phyloP scores from a whole-genome alignment of 1,140 invertebrate species.

The Macrobrachium rosenbergii region DNA sequence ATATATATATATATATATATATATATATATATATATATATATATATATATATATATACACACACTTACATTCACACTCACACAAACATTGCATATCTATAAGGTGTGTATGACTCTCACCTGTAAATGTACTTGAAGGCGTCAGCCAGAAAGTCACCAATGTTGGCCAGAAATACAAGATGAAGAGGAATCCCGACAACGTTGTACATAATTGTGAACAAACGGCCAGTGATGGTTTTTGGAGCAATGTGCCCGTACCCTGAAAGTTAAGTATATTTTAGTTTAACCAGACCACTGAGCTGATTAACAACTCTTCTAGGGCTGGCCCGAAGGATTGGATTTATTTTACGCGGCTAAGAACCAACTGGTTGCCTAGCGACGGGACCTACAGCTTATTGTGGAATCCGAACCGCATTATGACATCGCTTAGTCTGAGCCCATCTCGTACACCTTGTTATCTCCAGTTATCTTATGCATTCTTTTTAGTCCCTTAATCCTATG shows the following conservation, averaged over 20 bases:
- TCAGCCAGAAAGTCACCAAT: slow-evolving; percentile 69
- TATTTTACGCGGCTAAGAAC: too few relatives aligned
- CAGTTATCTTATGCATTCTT: too few relatives aligned
- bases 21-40: slow-evolving; percentile 14
- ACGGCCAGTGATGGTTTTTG: slow-evolving; percentile 68
- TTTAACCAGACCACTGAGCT: too few relatives aligned
- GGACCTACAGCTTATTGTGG: too few relatives aligned
- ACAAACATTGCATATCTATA: background rate
- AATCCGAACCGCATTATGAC: too few relatives aligned
- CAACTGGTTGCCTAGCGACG: too few relatives aligned
- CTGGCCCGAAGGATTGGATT: too few relatives aligned
- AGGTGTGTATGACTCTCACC: slow-evolving; percentile 52
- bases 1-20: background rate
- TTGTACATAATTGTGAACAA: slow-evolving; percentile 68
- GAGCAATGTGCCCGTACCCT: slow-evolving; percentile 70
- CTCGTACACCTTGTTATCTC: too few relatives aligned
- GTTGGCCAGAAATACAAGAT: slow-evolving; percentile 69
- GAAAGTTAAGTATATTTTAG: too few relatives aligned
- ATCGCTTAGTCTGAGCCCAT: background rate
- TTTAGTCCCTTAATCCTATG: background rate
- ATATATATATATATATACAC: slow-evolving; percentile 17
- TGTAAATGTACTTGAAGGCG: slow-evolving; percentile 66
- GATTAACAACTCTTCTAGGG: too few relatives aligned
- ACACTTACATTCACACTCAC: background rate
- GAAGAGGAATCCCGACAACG: slow-evolving; percentile 68